phyloP scores from a whole-genome alignment of 2,797 vertebrate species.

The Bradypus variegatus region DNA sequence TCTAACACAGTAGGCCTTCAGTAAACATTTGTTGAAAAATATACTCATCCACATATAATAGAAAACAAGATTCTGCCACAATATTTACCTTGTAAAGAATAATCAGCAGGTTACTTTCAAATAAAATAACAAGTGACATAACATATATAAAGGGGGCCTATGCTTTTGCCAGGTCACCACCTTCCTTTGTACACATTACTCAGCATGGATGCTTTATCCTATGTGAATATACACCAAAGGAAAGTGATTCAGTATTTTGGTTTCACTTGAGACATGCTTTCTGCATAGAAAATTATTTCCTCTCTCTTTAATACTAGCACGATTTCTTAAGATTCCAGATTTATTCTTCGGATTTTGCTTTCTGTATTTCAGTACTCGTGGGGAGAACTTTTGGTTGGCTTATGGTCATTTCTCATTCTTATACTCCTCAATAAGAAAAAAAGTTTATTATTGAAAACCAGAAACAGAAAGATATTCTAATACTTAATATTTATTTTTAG shows the following conservation, averaged over 20 bases:
- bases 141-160: background rate
- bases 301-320: background rate
- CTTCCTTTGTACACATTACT: background rate
- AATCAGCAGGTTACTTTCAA: background rate
- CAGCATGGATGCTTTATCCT: background rate
- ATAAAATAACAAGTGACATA: background rate
- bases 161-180: background rate
- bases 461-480: background rate
- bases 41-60: background rate
- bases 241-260: slow-evolving; percentile 42
- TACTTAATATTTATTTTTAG: background rate
- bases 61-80: background rate
- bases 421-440: background rate
- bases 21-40: background rate
- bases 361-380: background rate
- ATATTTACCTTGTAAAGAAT: background rate
- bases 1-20: background rate
- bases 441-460: slow-evolving; percentile 1
- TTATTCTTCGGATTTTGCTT: slow-evolving; percentile 15
- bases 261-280: slow-evolving; percentile 42
- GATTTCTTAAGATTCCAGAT: background rate
- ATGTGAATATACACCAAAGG: background rate
- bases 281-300: slow-evolving; percentile 18
- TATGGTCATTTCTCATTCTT: background rate
- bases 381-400: background rate